Evolutionary conservation across 2,797 vertebrate genomes (phyloP).

Genomic region (Rhinoraja longicauda): DNA sequence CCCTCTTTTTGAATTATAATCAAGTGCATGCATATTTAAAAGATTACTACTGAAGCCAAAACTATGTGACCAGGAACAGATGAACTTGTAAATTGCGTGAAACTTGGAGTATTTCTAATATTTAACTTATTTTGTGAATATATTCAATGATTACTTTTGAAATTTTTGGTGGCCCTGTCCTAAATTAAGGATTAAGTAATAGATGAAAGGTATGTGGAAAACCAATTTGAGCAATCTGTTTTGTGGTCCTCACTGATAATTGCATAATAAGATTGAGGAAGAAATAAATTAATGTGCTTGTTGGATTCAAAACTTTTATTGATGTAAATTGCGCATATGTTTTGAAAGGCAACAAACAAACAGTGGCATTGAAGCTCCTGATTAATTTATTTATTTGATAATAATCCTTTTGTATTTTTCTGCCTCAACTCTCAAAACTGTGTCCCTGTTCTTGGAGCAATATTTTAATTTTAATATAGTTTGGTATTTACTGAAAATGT

Average conservation of each 20-base stretch:
- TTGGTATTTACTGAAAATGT: slow-evolving; percentile 17
- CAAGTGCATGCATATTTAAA: too few relatives aligned
- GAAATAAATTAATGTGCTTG: background rate
- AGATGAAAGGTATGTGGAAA: background rate
- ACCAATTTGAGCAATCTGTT: background rate
- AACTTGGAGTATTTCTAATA: background rate
- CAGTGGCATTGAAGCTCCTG: background rate
- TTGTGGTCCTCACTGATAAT: background rate
- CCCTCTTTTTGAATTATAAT: background rate
- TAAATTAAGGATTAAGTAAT: background rate
- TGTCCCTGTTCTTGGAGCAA: background rate
- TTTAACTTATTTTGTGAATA: background rate
- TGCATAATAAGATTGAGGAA: background rate
- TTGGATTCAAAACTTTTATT: background rate
- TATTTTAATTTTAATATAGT: background rate
- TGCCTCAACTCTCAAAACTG: background rate
- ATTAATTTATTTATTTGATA: slow-evolving; percentile 4
- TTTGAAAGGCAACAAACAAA: background rate
- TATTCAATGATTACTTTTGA: background rate
- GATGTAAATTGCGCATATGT: background rate
- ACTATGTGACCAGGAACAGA: background rate
- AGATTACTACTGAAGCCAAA: background rate
- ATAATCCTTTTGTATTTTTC: background rate
- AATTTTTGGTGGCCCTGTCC: background rate
- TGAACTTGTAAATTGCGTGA: background rate